These are phyloP conservation scores for Hippoglossus hippoglossus DNA, from an alignment of 2,797 vertebrate genomes.

Conservation along the genomic window DNA sequence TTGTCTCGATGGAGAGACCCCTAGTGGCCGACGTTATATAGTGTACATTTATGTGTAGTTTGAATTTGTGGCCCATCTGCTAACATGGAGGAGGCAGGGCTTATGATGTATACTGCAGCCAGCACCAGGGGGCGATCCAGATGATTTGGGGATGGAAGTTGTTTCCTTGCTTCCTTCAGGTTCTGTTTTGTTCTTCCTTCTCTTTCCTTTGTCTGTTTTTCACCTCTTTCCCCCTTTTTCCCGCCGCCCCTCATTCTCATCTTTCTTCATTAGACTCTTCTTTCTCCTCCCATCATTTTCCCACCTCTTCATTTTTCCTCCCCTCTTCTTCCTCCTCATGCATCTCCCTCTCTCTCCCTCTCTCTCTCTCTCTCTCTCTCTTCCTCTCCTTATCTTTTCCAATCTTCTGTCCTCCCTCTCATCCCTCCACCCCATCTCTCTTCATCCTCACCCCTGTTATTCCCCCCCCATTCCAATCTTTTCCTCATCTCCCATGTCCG, in stretches of 20 bases:
- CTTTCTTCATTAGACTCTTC: background rate
- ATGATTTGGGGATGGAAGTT: too few species aligned
- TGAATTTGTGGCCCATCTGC: too few species aligned
- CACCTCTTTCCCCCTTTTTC: background rate
- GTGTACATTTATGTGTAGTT: too few species aligned
- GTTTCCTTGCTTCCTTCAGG: background rate
- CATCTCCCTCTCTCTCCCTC: background rate
- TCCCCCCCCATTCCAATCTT: conserved; percentile 54
- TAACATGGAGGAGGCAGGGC: too few species aligned
- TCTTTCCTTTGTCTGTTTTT: background rate
- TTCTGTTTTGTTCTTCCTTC: background rate
- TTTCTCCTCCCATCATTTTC: background rate
- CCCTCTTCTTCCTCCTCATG: background rate
- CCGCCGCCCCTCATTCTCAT: conserved; percentile 3
- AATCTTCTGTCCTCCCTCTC: conserved; percentile 19
- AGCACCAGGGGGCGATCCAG: too few species aligned
- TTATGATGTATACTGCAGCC: too few species aligned
- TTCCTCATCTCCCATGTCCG: conserved; percentile 38
- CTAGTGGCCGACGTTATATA: too few species aligned
- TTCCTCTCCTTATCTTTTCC: conserved; percentile 2
- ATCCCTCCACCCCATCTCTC: conserved; percentile 7
- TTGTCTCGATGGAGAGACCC: too few species aligned
- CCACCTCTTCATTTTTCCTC: background rate
- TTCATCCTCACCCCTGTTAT: conserved; percentile 28
- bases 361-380: background rate